Evolutionary conservation across 2,113 vertebrate species (phyloP).

Genomic region (Columbina picui): DNA sequence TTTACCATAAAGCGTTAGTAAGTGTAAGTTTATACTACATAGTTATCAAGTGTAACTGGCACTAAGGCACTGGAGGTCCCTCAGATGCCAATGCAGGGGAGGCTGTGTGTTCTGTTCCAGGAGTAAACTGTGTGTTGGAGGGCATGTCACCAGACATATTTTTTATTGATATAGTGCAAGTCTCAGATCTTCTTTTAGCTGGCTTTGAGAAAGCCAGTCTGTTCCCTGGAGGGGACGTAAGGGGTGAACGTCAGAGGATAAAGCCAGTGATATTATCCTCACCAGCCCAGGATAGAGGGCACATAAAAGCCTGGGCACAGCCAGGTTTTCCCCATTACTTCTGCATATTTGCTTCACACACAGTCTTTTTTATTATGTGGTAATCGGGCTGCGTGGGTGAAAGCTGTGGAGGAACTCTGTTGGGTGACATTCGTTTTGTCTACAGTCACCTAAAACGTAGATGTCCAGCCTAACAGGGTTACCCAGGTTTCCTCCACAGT

Average conservation of each 20-base stretch:
- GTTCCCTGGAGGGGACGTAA: background rate
- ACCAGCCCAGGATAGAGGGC: background rate
- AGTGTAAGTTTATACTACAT: background rate
- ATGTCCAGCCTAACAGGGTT: background rate
- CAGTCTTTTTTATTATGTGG: too few species aligned
- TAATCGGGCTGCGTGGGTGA: fast-evolving
- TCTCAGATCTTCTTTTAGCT: background rate
- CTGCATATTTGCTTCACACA: background rate
- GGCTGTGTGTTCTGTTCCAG: background rate
- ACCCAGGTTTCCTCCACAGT: background rate
- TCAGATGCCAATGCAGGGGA: fast-evolving
- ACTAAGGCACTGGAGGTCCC: fast-evolving
- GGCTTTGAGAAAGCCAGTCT: background rate
- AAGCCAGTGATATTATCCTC: background rate
- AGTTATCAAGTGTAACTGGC: fast-evolving
- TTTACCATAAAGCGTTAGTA: background rate
- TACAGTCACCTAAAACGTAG: background rate
- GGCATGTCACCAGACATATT: background rate
- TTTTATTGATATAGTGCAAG: background rate
- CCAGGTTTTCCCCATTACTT: background rate
- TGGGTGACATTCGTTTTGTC: background rate
- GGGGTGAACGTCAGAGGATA: background rate
- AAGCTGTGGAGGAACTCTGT: background rate
- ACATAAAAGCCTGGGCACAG: background rate
- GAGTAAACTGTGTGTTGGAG: background rate